Conservation (phyloP, 2,797 vertebrate species). For the Pteronotus mesoamericanus region DNA sequence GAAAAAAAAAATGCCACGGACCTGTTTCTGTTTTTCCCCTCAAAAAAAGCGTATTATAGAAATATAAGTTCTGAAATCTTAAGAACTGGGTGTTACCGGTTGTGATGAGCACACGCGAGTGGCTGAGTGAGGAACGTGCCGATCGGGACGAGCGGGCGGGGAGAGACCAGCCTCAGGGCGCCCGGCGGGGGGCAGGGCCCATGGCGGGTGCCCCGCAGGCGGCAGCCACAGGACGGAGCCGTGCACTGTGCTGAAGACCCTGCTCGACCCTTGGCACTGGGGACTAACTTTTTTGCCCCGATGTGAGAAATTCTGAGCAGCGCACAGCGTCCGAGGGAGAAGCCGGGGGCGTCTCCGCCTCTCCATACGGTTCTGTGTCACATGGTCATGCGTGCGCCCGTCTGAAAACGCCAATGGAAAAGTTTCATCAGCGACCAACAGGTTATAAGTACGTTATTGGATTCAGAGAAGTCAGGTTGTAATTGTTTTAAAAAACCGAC, state of each 20-base stretch:
- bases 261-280: background rate
- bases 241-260: background rate
- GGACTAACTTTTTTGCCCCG: background rate
- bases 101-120: background rate
- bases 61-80: too few species aligned
- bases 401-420: background rate
- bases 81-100: background rate
- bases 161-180: background rate
- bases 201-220: fast-evolving
- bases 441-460: background rate
- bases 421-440: background rate
- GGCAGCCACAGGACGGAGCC: background rate
- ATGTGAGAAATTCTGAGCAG: background rate
- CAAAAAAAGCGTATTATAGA: too few species aligned
- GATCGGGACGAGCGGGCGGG: background rate
- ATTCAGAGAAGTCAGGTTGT: background rate
- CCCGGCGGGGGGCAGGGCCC: too few species aligned
- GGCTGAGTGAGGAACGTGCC: background rate
- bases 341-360: background rate
- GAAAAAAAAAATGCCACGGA: too few species aligned
- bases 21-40: too few species aligned
- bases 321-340: background rate
- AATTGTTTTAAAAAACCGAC: background rate
- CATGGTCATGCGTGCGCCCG: background rate
- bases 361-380: background rate